Conservation (phyloP, 1,140 invertebrate genomes). For the Camponotus pennsylvanicus region DNA sequence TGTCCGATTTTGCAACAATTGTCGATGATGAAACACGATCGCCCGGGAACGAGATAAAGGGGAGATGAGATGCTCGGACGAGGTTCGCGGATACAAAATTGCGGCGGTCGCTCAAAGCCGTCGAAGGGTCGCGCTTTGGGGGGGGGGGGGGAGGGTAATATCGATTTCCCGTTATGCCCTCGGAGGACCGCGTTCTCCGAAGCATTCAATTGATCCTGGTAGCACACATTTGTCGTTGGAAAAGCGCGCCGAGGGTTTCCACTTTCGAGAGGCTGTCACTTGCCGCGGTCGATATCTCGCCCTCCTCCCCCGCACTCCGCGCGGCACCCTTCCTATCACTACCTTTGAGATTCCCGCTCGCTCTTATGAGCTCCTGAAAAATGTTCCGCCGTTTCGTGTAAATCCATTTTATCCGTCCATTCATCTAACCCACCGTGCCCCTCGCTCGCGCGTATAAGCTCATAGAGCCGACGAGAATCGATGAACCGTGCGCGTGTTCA, state of each 20-base stretch:
- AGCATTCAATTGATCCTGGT: constrained; percentile 76
- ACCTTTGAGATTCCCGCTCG: constrained; percentile 59
- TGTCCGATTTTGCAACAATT: constrained; percentile 14
- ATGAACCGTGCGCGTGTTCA: constrained; percentile 65
- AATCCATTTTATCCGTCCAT: constrained; percentile 73
- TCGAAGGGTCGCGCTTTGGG: constrained; percentile 41
- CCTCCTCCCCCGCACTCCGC: not conserved
- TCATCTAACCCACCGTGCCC: constrained; percentile 51
- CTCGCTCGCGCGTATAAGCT: constrained; percentile 54
- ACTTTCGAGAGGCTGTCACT: constrained; percentile 68
- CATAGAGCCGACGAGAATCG: constrained; percentile 64
- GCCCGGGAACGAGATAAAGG: not conserved
- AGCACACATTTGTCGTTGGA: constrained; percentile 74
- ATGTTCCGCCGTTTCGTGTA: constrained; percentile 66
- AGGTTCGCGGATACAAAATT: constrained; percentile 16
- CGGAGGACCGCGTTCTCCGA: constrained; percentile 36
- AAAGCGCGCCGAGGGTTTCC: constrained; percentile 33
- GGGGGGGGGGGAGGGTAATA: constrained; percentile 46
- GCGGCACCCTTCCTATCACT: not conserved
- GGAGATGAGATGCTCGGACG: not conserved
- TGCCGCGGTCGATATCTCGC: constrained; percentile 65
- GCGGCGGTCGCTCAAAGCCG: constrained; percentile 10
- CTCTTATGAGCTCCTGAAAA: constrained; percentile 72
- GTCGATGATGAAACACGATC: not conserved
- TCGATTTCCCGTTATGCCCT: constrained; percentile 77